These are phyloP conservation scores for Glaucomys volans DNA, from an alignment of 2,113 vertebrate species.

Conservation along the genomic window DNA sequence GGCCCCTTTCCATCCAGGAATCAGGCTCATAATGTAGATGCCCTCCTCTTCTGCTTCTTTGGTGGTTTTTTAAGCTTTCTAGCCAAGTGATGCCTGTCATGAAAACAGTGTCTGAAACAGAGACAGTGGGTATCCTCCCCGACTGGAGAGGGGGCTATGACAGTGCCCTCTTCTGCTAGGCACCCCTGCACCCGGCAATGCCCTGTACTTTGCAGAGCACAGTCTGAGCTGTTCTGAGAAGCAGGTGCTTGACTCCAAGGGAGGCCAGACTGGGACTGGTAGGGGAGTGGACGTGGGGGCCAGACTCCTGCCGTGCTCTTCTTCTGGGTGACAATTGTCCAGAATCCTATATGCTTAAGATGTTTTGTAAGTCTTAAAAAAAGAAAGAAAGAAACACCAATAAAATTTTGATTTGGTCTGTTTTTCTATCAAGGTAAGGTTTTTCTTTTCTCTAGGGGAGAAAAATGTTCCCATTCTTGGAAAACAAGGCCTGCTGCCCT, in stretches of 20 bases:
- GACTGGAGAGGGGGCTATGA: neutral
- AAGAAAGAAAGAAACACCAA: neutral
- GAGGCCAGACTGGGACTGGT: neutral
- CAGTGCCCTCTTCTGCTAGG: no score
- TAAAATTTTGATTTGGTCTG: constrained; percentile 27
- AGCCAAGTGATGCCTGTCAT: neutral
- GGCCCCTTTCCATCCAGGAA: neutral
- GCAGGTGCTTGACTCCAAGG: neutral
- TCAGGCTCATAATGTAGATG: neutral
- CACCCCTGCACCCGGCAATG: neutral
- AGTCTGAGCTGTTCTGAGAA: neutral
- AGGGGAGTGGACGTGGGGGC: neutral
- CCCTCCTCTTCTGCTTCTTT: neutral
- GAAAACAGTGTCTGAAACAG: neutral
- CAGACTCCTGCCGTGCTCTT: neutral
- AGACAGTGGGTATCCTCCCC: neutral
- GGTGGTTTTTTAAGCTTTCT: neutral
- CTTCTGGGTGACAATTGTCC: neutral
- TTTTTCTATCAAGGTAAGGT: neutral
- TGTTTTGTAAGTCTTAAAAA: neutral
- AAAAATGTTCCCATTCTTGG: neutral
- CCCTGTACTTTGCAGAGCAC: neutral
- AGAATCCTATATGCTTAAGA: neutral
- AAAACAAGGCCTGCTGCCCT: neutral
- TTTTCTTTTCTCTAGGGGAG: neutral